These are phyloP conservation scores for Pseudococcus viburni DNA, from an alignment of 2,888 invertebrate species.

Conservation along the genomic window DNA sequence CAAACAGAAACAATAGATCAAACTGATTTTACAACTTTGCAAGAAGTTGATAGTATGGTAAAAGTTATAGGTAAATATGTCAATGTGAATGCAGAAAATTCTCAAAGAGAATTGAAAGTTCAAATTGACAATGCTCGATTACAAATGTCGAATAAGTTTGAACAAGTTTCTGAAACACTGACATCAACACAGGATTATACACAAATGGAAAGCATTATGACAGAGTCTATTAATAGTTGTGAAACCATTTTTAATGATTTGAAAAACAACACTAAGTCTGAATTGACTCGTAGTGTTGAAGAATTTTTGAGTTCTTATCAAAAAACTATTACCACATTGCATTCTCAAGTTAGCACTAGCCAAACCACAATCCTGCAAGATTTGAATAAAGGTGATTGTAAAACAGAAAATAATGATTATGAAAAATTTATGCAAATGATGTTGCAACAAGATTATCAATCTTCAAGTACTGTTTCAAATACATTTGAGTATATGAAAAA, in stretches of 20 bases:
- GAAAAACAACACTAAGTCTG: slow-evolving; percentile 6
- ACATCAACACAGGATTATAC: not conserved
- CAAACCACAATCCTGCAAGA: not conserved
- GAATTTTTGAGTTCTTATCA: slow-evolving; percentile 34
- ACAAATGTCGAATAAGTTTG: not conserved
- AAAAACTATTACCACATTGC: not conserved
- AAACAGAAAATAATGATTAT: not conserved
- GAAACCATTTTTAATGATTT: slow-evolving; percentile 41
- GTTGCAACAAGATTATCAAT: not conserved
- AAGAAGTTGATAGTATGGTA: slow-evolving; percentile 17
- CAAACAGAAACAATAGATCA: not conserved
- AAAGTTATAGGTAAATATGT: slow-evolving; percentile 28
- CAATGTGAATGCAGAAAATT: slow-evolving; percentile 19
- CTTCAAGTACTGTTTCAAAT: not conserved
- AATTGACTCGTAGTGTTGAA: not conserved
- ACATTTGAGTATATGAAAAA: not conserved
- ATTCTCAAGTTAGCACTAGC: not conserved
- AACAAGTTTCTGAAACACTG: slow-evolving; percentile 13
- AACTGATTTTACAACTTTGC: not conserved
- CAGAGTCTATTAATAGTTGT: not conserved
- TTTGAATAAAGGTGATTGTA: not conserved
- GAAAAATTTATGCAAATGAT: slow-evolving; percentile 27
- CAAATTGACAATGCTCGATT: slow-evolving; percentile 41
- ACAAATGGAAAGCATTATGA: not conserved
- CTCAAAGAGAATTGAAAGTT: not conserved